Base-by-base conservation (phyloP, 2,113 vertebrate genomes). In the Anoura caudifer region DNA sequence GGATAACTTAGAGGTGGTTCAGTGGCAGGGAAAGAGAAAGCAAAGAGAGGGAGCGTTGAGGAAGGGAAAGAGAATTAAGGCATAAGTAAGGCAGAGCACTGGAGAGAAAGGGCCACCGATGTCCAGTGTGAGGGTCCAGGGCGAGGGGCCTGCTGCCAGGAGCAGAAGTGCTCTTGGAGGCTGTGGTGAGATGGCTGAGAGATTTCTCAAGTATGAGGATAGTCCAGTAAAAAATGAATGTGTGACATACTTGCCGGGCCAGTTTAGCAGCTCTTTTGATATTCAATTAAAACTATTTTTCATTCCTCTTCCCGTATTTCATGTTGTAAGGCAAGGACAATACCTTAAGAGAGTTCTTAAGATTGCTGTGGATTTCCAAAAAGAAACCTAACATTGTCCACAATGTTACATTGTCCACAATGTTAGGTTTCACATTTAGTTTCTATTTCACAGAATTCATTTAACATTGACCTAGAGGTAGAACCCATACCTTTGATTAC, bases 111-210 rank as follows among this genome's bases (percentile, higher is more conserved):
- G 28, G 4, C 5, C 19, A 28, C 1, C 36, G 4, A 33, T 73
- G 47, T 31, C 31, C 12, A 10, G 2, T 15, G 2, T 65, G 41
- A 41, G 72, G 36, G 10, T 76, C 5, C 2, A 12, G 8, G 7
- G 12, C 19, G 8, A 33, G 14, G 4, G 0, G 0, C 16, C 22
- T 67, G 19, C 11, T 43, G 7, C 63, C 8, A 1, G 63, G 4
- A 24, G 4, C 7, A 1, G 14, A 15, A 15, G 4, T 70, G 10
- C 3, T 16, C 1, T 31, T 65, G 31, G 47, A 83, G 73, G 4
- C 24, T 6, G 3, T 2, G 16, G 1, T 31, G 38, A 28, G 45
- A 47, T 22, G 26, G 3, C 1, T 3, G 0, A 7, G 17, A 38
- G 6, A 38, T 54, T 76, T 36, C 24, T 20, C 1, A 50, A n/a